A percentile compares a stretch with the other conserved stretches of the same genome.
Evolutionary conservation across 64 coral and sea anemone genomes (phyloP).

Genomic region (Pachyseris speciosa): DNA sequence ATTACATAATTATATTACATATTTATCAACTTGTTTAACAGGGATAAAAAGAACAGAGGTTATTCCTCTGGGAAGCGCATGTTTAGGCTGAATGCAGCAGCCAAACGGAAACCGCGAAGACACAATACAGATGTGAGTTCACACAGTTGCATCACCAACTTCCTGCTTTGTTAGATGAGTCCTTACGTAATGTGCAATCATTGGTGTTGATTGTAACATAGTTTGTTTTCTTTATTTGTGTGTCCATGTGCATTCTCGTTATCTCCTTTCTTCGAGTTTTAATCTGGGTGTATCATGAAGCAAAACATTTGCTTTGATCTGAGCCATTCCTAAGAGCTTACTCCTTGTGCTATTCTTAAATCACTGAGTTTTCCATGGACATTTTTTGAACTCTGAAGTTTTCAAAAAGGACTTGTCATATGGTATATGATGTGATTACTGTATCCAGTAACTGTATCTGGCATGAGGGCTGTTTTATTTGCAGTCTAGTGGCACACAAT

Average conservation of each 20-base stretch:
- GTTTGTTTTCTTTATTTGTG: not conserved
- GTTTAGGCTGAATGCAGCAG: slow-evolving; percentile 74
- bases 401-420: not conserved
- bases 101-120: slow-evolving; percentile 84
- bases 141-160: not conserved
- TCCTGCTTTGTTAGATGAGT: not conserved
- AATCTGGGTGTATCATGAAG: not conserved
- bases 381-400: not conserved
- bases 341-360: not conserved
- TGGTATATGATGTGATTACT: no score
- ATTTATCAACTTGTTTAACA: no score
- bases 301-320: not conserved
- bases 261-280: not conserved
- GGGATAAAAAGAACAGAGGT: slow-evolving; percentile 91
- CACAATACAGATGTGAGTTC: slow-evolving; percentile 88
- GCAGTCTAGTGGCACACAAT: no score
- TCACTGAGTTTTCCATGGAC: not conserved
- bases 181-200: not conserved
- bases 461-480: no score
- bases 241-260: not conserved
- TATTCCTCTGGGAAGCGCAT: slow-evolving; percentile 85
- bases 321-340: not conserved
- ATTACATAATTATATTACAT: no score
- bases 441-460: no score
- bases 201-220: not conserved